Percentiles rank a stretch among this genome's conserved stretches.
phyloP scores from a whole-genome alignment of 2,888 invertebrate genomes.

The Scaptomyza caliginosa region DNA sequence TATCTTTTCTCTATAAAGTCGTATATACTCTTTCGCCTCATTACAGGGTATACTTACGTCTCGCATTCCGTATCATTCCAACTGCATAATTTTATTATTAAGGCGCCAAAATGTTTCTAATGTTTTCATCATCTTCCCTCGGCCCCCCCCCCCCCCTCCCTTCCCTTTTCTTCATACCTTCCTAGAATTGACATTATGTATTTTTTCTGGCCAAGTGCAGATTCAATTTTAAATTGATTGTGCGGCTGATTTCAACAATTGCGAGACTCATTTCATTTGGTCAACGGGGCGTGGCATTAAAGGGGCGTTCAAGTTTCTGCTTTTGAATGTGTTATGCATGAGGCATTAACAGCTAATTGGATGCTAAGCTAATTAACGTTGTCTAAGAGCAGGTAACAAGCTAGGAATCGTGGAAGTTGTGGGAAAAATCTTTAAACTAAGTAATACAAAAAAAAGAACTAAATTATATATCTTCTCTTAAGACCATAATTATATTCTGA shows the following conservation, averaged over 20 bases:
- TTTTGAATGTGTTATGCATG: conserved; percentile 16
- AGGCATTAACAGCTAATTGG: conserved; percentile 55
- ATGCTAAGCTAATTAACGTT: conserved; percentile 49
- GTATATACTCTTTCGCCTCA: too few relatives aligned
- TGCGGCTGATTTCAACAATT: conserved; percentile 63
- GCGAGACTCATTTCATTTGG: conserved; percentile 59
- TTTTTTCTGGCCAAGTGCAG: conserved; percentile 11
- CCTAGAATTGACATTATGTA: neutral
- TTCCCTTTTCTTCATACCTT: neutral
- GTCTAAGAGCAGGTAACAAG: conserved; percentile 1
- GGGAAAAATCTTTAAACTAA: neutral
- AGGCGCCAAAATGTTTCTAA: conserved; percentile 49
- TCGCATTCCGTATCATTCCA: neutral
- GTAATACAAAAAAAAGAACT: neutral
- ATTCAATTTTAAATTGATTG: conserved; percentile 70
- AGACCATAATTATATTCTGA: neutral
- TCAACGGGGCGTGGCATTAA: conserved; percentile 63
- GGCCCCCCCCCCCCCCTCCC: neutral
- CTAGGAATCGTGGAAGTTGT: neutral
- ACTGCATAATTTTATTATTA: neutral
- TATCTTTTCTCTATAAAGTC: too few relatives aligned
- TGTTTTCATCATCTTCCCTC: conserved; percentile 12
- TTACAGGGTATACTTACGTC: conserved; percentile 20
- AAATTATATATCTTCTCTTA: neutral
- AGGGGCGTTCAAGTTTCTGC: neutral